Evolutionary conservation across 2,888 invertebrate species (phyloP), one percentile per base, ranked within the genome.

Genomic region (Chrysotoxum bicinctum): DNA sequence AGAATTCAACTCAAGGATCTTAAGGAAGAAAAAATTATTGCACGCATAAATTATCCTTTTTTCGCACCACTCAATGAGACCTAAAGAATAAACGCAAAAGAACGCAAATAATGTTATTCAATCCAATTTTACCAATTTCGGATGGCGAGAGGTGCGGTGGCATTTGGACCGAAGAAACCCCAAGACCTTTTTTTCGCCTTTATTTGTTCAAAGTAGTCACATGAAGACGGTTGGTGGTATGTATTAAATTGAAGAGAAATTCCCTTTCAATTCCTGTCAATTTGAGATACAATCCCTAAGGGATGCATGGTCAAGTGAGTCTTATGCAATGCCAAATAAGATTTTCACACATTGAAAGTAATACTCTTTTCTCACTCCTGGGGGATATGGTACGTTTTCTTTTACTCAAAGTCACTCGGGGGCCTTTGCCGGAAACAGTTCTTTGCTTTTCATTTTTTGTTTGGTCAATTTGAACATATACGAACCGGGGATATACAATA

Each of bases 261-360:
- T 81, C 66, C 74, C 86, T 86, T 66, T 86, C 86, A 86, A 86
- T 86, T 86, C 77, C 86, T 86, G 86, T 82, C 86, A 86, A 86
- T 86, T 86, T 86, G 64, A 86, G 86, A 73, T 64, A 72, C 26
- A 74, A 74, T 86, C 82, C 81, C 81, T 78, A 32, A 77, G 81
- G 85, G 86, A 77, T 81, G 77, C 77, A 86, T 86, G 86, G 86
- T 86, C 86, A 86, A 86, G 82, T 86, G 86, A 86, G 86, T 78
- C 58, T 82, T 86, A 74, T 77, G 86, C 78, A 78, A 86, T 78
- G 78, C 86, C 74, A 81, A 86, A 77, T 82, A 82, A 86, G 82
- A 82, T 86, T 82, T 86, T 86, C 86, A 82, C 86, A 86, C 86
- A 85, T 85, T 85, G 85, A 81, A 81, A 77, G 73, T 85, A 85